Evolutionary conservation across 2,797 vertebrate species (phyloP).

Genomic region (Sebastiscus tertius): DNA sequence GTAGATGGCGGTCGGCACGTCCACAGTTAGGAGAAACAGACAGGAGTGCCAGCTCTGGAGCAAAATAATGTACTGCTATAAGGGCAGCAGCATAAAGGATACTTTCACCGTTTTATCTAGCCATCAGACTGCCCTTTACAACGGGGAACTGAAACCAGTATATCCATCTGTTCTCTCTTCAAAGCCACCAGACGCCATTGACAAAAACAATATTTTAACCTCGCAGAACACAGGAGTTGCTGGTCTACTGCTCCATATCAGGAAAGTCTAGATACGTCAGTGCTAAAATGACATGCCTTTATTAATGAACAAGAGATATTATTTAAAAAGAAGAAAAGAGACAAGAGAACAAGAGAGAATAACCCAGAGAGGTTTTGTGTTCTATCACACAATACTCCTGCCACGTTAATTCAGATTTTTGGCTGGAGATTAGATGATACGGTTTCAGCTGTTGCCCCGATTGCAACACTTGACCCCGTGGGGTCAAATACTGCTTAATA

Average conservation of each 20-base stretch:
- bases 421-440: constrained; percentile 7
- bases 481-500: constrained; percentile 35
- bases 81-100: background rate
- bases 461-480: constrained; percentile 18
- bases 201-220: no score
- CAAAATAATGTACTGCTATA: background rate
- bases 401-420: constrained; percentile 4
- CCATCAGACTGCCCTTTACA: background rate
- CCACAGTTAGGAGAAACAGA: background rate
- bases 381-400: background rate
- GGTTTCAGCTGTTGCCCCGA: constrained; percentile 18
- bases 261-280: background rate
- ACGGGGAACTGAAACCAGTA: background rate
- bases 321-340: background rate
- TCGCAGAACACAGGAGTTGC: no score
- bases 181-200: no score
- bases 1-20: background rate
- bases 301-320: background rate
- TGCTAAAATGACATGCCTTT: background rate
- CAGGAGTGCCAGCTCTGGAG: no score
- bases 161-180: no score
- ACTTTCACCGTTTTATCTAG: background rate
- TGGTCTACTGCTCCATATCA: no score
- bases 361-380: background rate
- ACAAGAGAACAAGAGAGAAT: background rate